Conservation (phyloP, 2,888 invertebrate species). For the Rhingia rostrata region DNA sequence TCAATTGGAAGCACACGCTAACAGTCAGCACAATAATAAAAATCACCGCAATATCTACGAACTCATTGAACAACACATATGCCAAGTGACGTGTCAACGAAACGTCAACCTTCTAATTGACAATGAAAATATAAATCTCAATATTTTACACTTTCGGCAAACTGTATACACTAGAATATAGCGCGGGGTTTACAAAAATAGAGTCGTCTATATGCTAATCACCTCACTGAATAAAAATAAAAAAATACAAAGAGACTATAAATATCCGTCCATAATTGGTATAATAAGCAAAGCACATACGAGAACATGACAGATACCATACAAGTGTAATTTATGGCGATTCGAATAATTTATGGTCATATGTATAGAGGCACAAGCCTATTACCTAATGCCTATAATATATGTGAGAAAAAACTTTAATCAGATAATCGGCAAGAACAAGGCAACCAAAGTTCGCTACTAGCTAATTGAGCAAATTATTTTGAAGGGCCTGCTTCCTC, state of each 20-base stretch:
- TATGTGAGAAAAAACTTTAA: not conserved
- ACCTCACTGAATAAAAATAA: slow-evolving; percentile 14
- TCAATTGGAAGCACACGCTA: not conserved
- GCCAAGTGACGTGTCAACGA: slow-evolving; percentile 50
- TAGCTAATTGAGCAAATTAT: not conserved
- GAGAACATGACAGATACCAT: slow-evolving; percentile 4
- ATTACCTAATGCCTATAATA: no score
- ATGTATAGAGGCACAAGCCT: no score
- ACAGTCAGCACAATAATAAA: slow-evolving; percentile 1
- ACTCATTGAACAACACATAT: not conserved
- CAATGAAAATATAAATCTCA: slow-evolving; percentile 5
- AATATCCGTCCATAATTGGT: slow-evolving; percentile 37
- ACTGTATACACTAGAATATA: not conserved
- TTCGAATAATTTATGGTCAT: not conserved
- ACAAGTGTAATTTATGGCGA: not conserved
- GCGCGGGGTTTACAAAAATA: slow-evolving; percentile 30
- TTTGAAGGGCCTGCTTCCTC: not conserved
- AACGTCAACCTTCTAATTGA: slow-evolving; percentile 46
- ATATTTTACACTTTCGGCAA: not conserved
- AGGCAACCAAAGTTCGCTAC: not conserved
- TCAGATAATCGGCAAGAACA: not conserved
- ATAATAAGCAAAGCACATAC: slow-evolving; percentile 2
- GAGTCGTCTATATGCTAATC: slow-evolving; percentile 47
- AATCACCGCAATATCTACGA: slow-evolving; percentile 8
- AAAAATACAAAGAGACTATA: slow-evolving; percentile 16